These are phyloP conservation scores for Eurystomus gularis DNA, from an alignment of 2,113 vertebrate species.

Conservation along the genomic window DNA sequence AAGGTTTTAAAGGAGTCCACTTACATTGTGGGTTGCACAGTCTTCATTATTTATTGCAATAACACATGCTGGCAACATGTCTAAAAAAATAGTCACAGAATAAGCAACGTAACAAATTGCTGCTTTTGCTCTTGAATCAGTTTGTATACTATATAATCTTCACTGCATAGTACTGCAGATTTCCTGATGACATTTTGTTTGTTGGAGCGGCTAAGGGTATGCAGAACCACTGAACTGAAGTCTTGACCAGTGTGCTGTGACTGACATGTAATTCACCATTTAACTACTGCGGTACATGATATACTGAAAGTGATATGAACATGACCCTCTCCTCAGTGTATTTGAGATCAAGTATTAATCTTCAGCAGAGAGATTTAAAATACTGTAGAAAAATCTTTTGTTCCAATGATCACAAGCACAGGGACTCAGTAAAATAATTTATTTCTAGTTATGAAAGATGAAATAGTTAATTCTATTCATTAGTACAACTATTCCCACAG, in stretches of 20 bases:
- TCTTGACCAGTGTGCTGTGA: slow-evolving; percentile 4
- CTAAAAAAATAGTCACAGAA: slow-evolving; percentile 23
- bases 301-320: neutral
- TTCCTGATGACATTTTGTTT: slow-evolving; percentile 21
- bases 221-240: neutral
- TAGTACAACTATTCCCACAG: neutral
- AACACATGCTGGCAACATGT: neutral
- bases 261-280: neutral
- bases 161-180: neutral
- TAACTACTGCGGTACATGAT: neutral
- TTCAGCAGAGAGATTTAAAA: neutral
- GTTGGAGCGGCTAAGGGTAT: neutral
- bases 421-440: neutral
- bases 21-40: neutral
- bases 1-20: neutral
- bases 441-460: neutral
- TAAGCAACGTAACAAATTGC: neutral
- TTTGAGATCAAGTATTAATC: slow-evolving; percentile 3
- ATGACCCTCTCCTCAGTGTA: neutral
- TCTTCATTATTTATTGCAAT: neutral
- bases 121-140: neutral
- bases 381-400: neutral
- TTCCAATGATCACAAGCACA: neutral
- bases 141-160: neutral
- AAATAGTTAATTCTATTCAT: neutral